phyloP scores from a whole-genome alignment of 2,113 vertebrate genomes.

The Dascyllus trimaculatus region DNA sequence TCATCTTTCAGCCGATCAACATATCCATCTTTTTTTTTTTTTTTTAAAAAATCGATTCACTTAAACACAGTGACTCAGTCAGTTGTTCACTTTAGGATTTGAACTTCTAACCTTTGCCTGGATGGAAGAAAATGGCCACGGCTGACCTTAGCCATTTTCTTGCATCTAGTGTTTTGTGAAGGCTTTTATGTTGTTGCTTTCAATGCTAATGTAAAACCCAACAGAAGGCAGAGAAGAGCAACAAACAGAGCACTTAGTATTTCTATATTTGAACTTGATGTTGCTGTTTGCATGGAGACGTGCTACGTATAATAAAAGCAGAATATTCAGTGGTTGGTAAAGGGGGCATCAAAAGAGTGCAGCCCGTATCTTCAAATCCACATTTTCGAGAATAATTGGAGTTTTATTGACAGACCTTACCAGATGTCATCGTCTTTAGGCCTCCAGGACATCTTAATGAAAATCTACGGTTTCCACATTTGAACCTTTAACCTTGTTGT shows the following conservation, averaged over 20 bases:
- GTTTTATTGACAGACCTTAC: neutral
- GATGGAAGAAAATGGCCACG: no score
- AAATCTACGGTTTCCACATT: slow-evolving; percentile 20
- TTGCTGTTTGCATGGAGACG: slow-evolving; percentile 2
- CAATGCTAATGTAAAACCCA: slow-evolving; percentile 20
- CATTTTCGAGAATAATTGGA: neutral
- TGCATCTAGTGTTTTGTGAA: neutral
- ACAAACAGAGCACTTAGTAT: slow-evolving; percentile 21
- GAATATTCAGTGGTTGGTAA: neutral
- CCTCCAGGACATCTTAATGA: slow-evolving; percentile 6
- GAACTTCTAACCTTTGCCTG: slow-evolving; percentile 63
- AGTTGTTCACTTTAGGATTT: slow-evolving; percentile 52
- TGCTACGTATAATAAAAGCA: neutral
- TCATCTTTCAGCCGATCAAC: slow-evolving; percentile 64
- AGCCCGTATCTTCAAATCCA: neutral
- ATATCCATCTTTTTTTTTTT: slow-evolving; percentile 43
- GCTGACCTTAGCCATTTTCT: slow-evolving; percentile 24
- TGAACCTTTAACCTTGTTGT: slow-evolving; percentile 42
- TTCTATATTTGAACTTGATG: slow-evolving; percentile 40
- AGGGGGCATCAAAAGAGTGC: neutral
- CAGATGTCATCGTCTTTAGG: neutral
- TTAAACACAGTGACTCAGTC: slow-evolving; percentile 54
- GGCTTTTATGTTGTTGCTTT: slow-evolving; percentile 12
- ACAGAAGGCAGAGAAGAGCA: slow-evolving; percentile 4
- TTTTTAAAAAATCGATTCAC: slow-evolving; percentile 24